A percentile compares a stretch with the other conserved stretches of the same genome.
Conservation (phyloP, 2,888 invertebrate species). For the Rhaphigaster nebulosa region DNA sequence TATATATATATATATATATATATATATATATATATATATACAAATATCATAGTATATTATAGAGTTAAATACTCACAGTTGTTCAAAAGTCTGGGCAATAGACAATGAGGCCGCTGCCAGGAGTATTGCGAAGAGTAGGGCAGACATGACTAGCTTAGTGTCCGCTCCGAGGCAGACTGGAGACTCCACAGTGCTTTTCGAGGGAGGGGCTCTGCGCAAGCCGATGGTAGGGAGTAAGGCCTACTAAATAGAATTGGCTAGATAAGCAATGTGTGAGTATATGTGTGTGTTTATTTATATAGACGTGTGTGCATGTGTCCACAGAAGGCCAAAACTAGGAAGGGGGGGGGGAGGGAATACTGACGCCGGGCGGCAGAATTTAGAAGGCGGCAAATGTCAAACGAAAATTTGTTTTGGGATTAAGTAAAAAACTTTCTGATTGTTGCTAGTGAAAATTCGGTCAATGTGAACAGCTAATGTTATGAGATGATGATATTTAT, state of each 20-base stretch:
- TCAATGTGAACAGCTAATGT: too few species aligned
- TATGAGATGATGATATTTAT: too few species aligned
- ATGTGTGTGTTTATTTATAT: neutral
- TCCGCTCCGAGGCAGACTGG: conserved; percentile 35
- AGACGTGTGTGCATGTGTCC: too few species aligned
- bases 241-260: neutral
- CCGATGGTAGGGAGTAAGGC: neutral
- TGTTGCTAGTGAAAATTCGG: too few species aligned
- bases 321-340: too few species aligned
- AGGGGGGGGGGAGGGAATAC: too few species aligned
- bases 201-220: conserved; percentile 8
- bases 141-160: neutral
- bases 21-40: too few species aligned
- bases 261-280: neutral
- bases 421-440: too few species aligned
- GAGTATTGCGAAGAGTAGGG: neutral
- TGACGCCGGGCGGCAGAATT: too few species aligned
- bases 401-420: too few species aligned
- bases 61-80: conserved; percentile 1
- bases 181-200: neutral
- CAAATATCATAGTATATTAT: neutral
- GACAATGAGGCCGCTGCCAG: neutral
- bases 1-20: too few species aligned
- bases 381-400: too few species aligned
- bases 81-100: neutral